Base-by-base conservation (phyloP, 2,113 vertebrate species). In the Atherinomorus stipes region DNA sequence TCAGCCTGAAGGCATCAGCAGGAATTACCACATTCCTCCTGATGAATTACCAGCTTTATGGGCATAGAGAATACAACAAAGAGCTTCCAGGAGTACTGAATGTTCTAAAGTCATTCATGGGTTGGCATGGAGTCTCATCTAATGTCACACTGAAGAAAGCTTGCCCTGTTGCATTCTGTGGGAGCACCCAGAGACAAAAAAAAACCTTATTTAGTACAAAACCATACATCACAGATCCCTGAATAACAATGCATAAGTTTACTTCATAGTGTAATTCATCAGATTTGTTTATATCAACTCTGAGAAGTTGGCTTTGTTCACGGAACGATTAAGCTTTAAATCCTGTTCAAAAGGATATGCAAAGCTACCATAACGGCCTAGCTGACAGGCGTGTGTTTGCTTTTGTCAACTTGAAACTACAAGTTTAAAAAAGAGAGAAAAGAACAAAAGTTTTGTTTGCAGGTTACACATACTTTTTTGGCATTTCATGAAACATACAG, bases 321-420 rank as follows among this genome's bases (percentile, higher is more conserved):
- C 19, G 40, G 59, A 76, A 56, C 80, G 60, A 64, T 70, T 51
- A 81, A 75, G 79, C 77, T 78, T 57, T 67, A 74, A 84, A 75
- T 88, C 81, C 87, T 83, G 77, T 89, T 89, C 15, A 21, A 60
- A 84, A 72, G 80, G 78, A 86, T 85, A 79, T 87, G 75, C 69
- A 82, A 82, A 87, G 66, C 58, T 49, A 38, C 40, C 40, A 58
- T 63, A 88, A 82, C 78, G 60, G 83, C 65, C 72, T 52, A 34
- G 11, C 40, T 77, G 64, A 74, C 76, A 77, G 60, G 75, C 81
- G 68, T 63, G 49, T 59, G 22, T 71, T 70, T 81, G 60, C 73
- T 76, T 84, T 61, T 58, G 7, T 12, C 61, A 76, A 64, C 47
- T n/a, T 83, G 28, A 71, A 81, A 80, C 42, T 74, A 18, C 28